Base-by-base conservation (phyloP, 2,797 vertebrate species). In the Channa striata region DNA sequence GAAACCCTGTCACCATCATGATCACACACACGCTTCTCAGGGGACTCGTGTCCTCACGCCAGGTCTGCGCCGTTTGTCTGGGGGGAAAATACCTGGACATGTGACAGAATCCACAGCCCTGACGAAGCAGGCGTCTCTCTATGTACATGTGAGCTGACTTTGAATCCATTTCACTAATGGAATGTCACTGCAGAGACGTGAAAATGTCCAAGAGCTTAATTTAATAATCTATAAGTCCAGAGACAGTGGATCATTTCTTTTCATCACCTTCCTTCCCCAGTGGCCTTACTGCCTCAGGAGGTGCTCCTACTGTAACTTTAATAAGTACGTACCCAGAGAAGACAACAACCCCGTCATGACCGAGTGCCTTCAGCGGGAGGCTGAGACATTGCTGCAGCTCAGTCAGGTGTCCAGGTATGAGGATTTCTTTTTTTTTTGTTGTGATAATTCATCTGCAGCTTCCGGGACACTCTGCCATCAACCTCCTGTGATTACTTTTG, bases 281-380 rank as follows among this genome's bases (percentile, higher is more conserved):
- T 99, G 97, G 97, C 97, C 98, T 0, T 99, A 96, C 82, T 99
- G 98, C 65, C 92, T 96, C 67, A 95, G 95, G 74, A 94, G 95
- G 57, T 99, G 97, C 81, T 93, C 93, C 74, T 99, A 98, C 90
- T 99, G 97, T 88, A 98, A 87, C 90, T 99, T 99, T 80, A 99
- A 98, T 90, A 97, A 96, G 57, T 98, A 97, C 63, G 94, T 96
- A 48, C 81, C 93, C 68, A 94, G 90, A 1, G 89, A 72, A 2
- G 84, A 93, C 80, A 94, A 96, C 0, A 90, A 96, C 59, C 74
- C 33, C 0, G 66, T 92, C 1, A 54, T 98, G 92, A 84, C 90
- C 0, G 39, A 87, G 71, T 97, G 96, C 52, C 93, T 99, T 70
- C 93, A 94, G 84, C 90, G 12, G 1, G 96, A 99, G 88, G 84